A percentile compares a stretch with the other conserved stretches of the same genome.
phyloP scores from a whole-genome alignment of 2,888 invertebrate species.

The Eupsilia transversa region DNA sequence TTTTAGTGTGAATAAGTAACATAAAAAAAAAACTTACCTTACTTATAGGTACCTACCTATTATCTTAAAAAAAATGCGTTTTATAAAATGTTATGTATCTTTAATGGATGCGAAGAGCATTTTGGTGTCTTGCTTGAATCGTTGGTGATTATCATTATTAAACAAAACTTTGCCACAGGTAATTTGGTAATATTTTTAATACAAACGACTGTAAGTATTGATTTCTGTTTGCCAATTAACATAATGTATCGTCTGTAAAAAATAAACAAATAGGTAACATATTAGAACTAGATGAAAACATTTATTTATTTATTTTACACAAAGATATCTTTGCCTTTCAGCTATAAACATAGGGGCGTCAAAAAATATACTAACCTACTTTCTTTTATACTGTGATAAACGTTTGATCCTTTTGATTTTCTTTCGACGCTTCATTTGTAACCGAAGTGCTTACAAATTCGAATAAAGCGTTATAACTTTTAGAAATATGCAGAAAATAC shows the following conservation, averaged over 20 bases:
- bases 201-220: neutral
- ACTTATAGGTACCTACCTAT: neutral
- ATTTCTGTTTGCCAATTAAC: neutral
- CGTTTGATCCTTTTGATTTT: conserved; percentile 39
- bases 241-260: neutral
- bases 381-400: conserved; percentile 10
- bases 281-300: neutral
- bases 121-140: neutral
- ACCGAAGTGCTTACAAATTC: conserved; percentile 15
- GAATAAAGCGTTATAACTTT: conserved; percentile 1
- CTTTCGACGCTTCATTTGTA: conserved; percentile 22
- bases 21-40: no score
- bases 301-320: neutral
- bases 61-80: neutral
- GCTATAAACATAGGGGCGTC: neutral
- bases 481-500: conserved; percentile 9
- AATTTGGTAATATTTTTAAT: no score
- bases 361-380: neutral
- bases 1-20: no score
- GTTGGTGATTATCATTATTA: neutral
- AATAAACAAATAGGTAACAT: neutral
- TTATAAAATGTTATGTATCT: no score
- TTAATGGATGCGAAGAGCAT: neutral
- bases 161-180: neutral
- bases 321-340: neutral